These are phyloP conservation scores for Harpalus rufipes DNA, from an alignment of 2,888 invertebrate species.

Conservation along the genomic window DNA sequence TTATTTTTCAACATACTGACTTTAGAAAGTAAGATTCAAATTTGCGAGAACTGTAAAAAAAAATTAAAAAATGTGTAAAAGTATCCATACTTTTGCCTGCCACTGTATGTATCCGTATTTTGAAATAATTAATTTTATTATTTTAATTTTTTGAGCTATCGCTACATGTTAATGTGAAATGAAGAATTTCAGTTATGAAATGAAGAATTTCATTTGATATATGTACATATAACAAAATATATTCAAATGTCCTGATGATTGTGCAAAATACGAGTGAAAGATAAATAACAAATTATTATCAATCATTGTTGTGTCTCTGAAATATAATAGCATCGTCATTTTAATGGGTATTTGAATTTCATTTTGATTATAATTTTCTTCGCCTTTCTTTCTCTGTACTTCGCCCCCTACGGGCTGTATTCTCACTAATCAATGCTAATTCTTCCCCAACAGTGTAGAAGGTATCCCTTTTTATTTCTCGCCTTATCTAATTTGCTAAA, in stretches of 20 bases:
- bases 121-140: no score
- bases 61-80: no score
- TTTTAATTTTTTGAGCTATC: no score
- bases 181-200: no score
- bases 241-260: not conserved
- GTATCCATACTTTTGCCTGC: no score
- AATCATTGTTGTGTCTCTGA: not conserved
- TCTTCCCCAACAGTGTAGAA: slow-evolving; percentile 23
- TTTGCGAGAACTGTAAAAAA: no score
- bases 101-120: no score
- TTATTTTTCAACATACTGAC: no score
- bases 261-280: not conserved
- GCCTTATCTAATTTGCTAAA: slow-evolving; percentile 61
- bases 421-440: slow-evolving; percentile 63
- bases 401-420: not conserved
- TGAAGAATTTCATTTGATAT: no score
- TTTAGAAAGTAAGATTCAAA: no score
- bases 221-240: no score
- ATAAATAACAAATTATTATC: not conserved
- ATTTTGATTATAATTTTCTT: slow-evolving; percentile 74
- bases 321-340: slow-evolving; percentile 70
- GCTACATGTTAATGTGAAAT: no score
- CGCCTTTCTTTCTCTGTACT: slow-evolving; percentile 70
- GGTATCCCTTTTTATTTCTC: slow-evolving; percentile 57
- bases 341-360: slow-evolving; percentile 74